A percentile compares a stretch with the other conserved stretches of the same genome.
Evolutionary conservation across 2,797 vertebrate genomes (phyloP).

Genomic region (Fistularia commersonii): DNA sequence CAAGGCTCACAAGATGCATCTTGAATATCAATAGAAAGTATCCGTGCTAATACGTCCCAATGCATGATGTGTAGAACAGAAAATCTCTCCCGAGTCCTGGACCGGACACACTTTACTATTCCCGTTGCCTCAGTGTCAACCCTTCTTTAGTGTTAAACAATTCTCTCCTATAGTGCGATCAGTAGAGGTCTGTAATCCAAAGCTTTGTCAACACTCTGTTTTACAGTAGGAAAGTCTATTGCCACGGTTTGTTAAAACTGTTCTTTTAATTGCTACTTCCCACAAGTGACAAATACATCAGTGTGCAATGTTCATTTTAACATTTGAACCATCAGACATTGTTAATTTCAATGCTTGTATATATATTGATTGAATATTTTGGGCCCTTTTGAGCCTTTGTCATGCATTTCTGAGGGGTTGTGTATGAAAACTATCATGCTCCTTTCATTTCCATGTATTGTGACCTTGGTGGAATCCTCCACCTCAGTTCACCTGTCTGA

Average conservation of each 20-base stretch:
- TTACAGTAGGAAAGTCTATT: slow-evolving; percentile 15
- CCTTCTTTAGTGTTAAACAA: slow-evolving; percentile 38
- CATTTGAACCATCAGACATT: slow-evolving; percentile 22
- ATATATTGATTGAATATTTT: slow-evolving; percentile 52
- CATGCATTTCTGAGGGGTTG: slow-evolving; percentile 28
- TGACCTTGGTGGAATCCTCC: slow-evolving; percentile 28
- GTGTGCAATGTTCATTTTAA: slow-evolving; percentile 39
- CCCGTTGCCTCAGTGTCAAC: slow-evolving; percentile 16
- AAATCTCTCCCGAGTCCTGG: slow-evolving; percentile 9
- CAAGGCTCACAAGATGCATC: slow-evolving; percentile 17
- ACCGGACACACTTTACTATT: too few species aligned
- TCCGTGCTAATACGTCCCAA: neutral
- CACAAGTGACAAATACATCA: slow-evolving; percentile 29
- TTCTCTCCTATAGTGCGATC: slow-evolving; percentile 26
- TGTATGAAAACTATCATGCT: slow-evolving; percentile 27
- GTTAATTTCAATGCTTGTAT: slow-evolving; percentile 51
- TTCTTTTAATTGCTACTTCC: slow-evolving; percentile 23
- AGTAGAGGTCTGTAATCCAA: slow-evolving; percentile 22
- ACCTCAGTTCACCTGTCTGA: slow-evolving; percentile 34
- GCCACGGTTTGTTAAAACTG: slow-evolving; percentile 16
- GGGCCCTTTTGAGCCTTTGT: slow-evolving; percentile 46
- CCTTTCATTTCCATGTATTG: slow-evolving; percentile 30
- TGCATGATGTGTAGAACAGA: slow-evolving; percentile 31
- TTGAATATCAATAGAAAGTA: slow-evolving; percentile 11
- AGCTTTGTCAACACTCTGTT: slow-evolving; percentile 20